A percentile compares a stretch with the other conserved stretches of the same genome.
These are phyloP conservation scores for Lithosia quadra DNA, from an alignment of 2,888 invertebrate species.

Conservation along the genomic window DNA sequence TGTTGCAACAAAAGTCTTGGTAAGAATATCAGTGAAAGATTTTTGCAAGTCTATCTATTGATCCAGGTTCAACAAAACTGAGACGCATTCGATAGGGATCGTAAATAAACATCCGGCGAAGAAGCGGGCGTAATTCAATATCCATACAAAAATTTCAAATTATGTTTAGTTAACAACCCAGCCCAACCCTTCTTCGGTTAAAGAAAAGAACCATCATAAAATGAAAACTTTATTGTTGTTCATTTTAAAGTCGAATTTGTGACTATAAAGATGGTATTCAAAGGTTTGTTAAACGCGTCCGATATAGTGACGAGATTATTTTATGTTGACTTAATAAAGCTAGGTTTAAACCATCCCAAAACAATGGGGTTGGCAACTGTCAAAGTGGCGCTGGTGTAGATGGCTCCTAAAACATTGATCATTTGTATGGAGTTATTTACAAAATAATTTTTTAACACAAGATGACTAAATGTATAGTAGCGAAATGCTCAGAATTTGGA, in stretches of 20 bases:
- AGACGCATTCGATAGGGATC: background rate
- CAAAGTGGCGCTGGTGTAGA: no score
- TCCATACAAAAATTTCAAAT: background rate
- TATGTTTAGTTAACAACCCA: background rate
- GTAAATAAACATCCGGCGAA: constrained; percentile 6
- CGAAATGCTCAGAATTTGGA: no score
- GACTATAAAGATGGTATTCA: no score
- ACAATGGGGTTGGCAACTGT: no score
- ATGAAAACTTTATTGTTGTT: background rate
- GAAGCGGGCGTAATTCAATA: constrained; percentile 6
- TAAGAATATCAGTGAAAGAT: background rate
- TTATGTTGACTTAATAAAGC: no score
- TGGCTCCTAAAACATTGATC: no score
- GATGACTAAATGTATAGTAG: no score
- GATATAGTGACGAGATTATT: no score
- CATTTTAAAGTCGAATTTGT: background rate
- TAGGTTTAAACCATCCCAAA: background rate
- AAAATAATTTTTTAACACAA: no score
- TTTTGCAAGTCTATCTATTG: background rate
- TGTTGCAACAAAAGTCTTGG: background rate
- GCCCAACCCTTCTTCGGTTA: background rate
- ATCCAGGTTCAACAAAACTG: background rate
- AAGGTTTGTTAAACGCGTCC: no score
- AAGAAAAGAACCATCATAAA: background rate
- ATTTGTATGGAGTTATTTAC: no score